Evolutionary conservation across 2,113 vertebrate genomes (phyloP), one percentile per base, ranked within the genome.

Genomic region (Grus americana): DNA sequence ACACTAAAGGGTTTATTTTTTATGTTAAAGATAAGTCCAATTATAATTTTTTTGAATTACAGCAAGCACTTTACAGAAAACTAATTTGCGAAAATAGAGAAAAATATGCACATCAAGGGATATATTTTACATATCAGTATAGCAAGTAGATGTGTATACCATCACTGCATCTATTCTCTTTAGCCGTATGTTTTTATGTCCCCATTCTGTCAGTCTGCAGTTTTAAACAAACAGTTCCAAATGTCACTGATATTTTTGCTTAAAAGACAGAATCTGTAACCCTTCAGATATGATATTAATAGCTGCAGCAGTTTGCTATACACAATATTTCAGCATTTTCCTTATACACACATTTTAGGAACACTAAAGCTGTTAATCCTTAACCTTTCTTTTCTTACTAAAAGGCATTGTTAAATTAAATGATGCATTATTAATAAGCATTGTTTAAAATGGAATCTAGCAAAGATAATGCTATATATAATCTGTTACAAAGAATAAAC

Each of bases 151-250:
- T 54, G 50, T 50, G 29, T 94, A 61, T 85, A 80, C 29, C 81
- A 68, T 91, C 42, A 16, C 27, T 74, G 34, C 34, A 80, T 95
- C 50, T 93, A 65, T 92, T 94, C 91, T 90, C 80, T 96, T 92
- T 86, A 91, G 54, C 61, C 1, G 5, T 88, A 86, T 90, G 84
- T 96, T 96, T 96, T 97, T 86, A 68, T 97, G 96, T 93, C 97
- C 97, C 71, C 96, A 97, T 97, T 98, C 97, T 98, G 96, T 98
- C 97, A 97, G 90, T 96, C 75, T 95, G 70, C 42, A 74, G 83
- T 84, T 91, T 97, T 89, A 96, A 97, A 97, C 75, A 94, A 97
- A 97, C 93, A 93, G 55, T 91, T 97, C 93, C 91, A 97, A 95
- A 97, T 97, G 95, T 81, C 95, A 97, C 88, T 90, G 95, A 66